Conservation (phyloP, 2,888 invertebrate species). For the Lasiommata megera region DNA sequence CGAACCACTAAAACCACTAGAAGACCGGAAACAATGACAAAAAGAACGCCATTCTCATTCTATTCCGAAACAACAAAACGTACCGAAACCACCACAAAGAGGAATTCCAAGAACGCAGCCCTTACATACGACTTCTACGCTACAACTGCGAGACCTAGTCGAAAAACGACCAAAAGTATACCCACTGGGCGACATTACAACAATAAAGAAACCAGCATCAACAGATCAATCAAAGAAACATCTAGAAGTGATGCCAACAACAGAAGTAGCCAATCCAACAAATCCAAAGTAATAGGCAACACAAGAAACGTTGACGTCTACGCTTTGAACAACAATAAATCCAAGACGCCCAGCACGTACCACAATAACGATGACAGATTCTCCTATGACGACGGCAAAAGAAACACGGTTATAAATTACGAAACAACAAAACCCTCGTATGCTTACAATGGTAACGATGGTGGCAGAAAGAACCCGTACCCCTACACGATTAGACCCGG, state of each 20-base stretch:
- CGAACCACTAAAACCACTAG: conserved; percentile 24
- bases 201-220: not conserved
- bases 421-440: conserved; percentile 22
- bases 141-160: conserved; percentile 38
- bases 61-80: conserved; percentile 1
- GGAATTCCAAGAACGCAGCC: conserved; percentile 4
- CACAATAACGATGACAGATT: conserved; percentile 5
- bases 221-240: not conserved
- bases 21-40: conserved; percentile 10
- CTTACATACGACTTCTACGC: conserved; percentile 8
- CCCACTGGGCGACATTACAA: conserved; percentile 29
- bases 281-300: not conserved
- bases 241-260: conserved; percentile 22
- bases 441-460: not conserved
- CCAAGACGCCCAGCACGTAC: not conserved
- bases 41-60: not conserved
- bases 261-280: not conserved
- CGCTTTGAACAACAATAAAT: not conserved
- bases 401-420: conserved; percentile 26
- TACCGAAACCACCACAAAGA: conserved; percentile 10
- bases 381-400: conserved; percentile 19
- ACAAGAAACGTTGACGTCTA: not conserved
- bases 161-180: conserved; percentile 34
- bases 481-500: conserved; percentile 49
- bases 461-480: conserved; percentile 29